Evolutionary conservation across 2,888 invertebrate species (phyloP), one percentile per base, ranked within the genome.

Genomic region (Ennomos quercinarius): DNA sequence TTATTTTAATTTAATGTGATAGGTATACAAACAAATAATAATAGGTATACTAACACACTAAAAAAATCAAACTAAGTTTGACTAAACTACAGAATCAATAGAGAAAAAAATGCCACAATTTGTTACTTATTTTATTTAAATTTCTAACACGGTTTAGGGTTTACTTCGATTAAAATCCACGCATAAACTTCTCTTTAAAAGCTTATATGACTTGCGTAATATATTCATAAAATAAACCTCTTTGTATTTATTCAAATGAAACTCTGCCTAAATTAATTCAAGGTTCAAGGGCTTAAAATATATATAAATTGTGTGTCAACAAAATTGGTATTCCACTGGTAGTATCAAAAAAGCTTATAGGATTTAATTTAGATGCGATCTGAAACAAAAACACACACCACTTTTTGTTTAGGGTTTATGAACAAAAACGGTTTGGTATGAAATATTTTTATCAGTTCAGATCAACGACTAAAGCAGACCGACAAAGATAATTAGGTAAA

Each of bases 331-430:
- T 61, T 64, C 51, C 54, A 46, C 8, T 38, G 58, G 52, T 12
- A 43, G 45, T 48, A 55, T 47, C 47, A 54, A 57, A 58, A 57
- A 62, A 55, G 46, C 46, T 54, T 57, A 54, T 48, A 39, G 51
- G 57, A 57, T 63, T 6, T 57, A 57, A 49, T 57, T 60, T 57
- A 57, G 54, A 51, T 60, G 47, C 59, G 53, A 54, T 49, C 50
- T 46, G 13, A 42, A 50, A 50, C 34, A 52, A 58, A 61, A 60
- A 46, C 46, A 44, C 52, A 56, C 42, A 55, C 37, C 40, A 44
- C 43, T 48, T 52, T 47, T n/a, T 27, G 39, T 34, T 42, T 12
- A 10, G 40, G 12, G 41, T 34, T 57, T 46, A 35, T 27, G 27
- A 27, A 27, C 6, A 6, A 27, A 27, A 17, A 17, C 3, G 17